Evolutionary conservation across 2,113 vertebrate species (phyloP).

Genomic region (Caranx melampygus): DNA sequence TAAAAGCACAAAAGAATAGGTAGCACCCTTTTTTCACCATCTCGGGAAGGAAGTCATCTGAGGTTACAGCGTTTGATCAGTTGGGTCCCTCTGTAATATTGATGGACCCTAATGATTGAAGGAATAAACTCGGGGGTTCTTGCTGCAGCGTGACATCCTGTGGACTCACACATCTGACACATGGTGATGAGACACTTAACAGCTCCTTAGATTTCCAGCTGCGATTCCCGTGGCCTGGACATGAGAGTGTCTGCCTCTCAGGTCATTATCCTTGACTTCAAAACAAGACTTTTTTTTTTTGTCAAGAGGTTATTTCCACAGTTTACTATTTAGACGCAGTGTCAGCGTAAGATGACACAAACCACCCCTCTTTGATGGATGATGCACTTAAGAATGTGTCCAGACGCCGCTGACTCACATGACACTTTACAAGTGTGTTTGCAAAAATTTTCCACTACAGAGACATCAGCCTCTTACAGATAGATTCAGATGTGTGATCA

Average conservation of each 20-base stretch:
- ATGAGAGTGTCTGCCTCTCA: not conserved
- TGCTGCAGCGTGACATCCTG: not conserved
- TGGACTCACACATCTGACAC: slow-evolving; percentile 24
- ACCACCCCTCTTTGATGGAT: not conserved
- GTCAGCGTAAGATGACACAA: not conserved
- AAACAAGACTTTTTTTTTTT: not conserved
- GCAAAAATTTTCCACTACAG: not conserved
- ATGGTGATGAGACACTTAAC: slow-evolving; percentile 39
- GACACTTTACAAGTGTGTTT: not conserved
- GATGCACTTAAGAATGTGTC: not conserved
- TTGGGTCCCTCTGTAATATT: not conserved
- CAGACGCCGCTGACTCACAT: not conserved
- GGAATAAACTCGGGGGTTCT: not conserved
- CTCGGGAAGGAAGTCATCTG: not conserved
- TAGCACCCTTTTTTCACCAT: not conserved
- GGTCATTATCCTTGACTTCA: not conserved
- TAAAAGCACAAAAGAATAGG: not conserved
- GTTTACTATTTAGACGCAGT: not conserved
- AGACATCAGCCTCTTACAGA: not conserved
- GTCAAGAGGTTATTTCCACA: not conserved
- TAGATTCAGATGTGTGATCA: not conserved
- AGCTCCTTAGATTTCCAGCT: slow-evolving; percentile 32
- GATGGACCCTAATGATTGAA: slow-evolving; percentile 6
- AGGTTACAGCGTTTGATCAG: not conserved
- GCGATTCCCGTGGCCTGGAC: slow-evolving; percentile 11